phyloP scores from a whole-genome alignment of 92 coral and sea anemone species.

The Zoanthus solanderi region DNA sequence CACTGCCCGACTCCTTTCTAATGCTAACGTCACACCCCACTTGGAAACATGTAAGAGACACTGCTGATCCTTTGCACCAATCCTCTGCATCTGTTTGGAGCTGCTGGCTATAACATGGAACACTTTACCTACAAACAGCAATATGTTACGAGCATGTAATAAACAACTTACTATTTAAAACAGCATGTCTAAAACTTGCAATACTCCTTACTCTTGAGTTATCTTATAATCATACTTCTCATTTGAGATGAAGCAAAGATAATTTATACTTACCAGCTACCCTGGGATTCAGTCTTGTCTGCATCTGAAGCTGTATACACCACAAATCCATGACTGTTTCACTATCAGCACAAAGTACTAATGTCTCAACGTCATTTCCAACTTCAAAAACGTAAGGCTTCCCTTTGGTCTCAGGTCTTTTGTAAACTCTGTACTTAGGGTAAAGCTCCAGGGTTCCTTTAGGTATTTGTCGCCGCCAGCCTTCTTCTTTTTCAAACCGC shows the following conservation, averaged over 20 bases:
- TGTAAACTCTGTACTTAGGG: slow-evolving; percentile 89
- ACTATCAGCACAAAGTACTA: slow-evolving; percentile 85
- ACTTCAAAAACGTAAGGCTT: slow-evolving; percentile 88
- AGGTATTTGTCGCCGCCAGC: slow-evolving; percentile 90
- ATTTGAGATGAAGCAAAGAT: too few species aligned
- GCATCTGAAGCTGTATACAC: slow-evolving; percentile 98
- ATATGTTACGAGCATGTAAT: neutral
- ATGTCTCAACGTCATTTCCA: slow-evolving; percentile 83
- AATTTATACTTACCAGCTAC: slow-evolving; percentile 76
- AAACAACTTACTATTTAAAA: too few species aligned
- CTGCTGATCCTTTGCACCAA: slow-evolving; percentile 91
- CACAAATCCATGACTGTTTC: slow-evolving; percentile 95
- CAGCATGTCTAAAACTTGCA: too few species aligned
- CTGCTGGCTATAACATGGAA: slow-evolving; percentile 88
- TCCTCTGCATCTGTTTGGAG: slow-evolving; percentile 86
- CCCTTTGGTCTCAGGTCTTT: slow-evolving; percentile 79
- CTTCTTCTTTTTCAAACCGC: slow-evolving; percentile 96
- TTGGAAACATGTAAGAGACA: slow-evolving; percentile 90
- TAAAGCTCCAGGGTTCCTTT: slow-evolving; percentile 89
- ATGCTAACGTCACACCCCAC: slow-evolving; percentile 95
- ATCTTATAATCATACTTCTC: neutral
- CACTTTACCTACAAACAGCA: slow-evolving; percentile 72
- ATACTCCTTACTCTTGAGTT: neutral
- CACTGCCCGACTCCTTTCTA: slow-evolving; percentile 93
- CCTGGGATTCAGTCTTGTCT: slow-evolving; percentile 83